Conservation (phyloP, 2,888 invertebrate genomes). For the Artemia sp. region DNA sequence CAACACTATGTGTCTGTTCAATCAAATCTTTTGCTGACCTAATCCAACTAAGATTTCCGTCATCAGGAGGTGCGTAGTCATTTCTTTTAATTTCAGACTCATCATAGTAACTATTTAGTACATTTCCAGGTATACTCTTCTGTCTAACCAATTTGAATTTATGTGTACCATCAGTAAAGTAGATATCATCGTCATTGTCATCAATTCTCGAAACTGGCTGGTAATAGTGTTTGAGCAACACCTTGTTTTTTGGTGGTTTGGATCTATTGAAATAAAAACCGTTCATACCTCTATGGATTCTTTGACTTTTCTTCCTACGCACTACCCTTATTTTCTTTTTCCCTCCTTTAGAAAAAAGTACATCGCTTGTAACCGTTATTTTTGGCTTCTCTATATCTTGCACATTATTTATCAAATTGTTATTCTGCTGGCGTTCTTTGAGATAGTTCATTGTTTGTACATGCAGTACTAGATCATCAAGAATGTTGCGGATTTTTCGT, state of each 20-base stretch:
- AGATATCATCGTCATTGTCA: background rate
- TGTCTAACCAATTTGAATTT: background rate
- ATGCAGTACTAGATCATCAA: conserved; percentile 22
- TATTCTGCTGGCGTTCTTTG: conserved; percentile 17
- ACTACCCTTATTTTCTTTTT: conserved; percentile 1
- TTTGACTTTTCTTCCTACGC: background rate
- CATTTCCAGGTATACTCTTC: background rate
- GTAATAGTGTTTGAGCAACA: conserved; percentile 13
- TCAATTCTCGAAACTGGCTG: conserved; percentile 10
- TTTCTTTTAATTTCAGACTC: background rate
- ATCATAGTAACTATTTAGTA: background rate
- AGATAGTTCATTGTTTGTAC: conserved; percentile 21
- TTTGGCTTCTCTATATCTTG: background rate
- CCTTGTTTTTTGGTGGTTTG: background rate
- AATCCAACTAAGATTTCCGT: background rate
- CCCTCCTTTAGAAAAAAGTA: background rate
- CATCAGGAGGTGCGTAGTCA: background rate
- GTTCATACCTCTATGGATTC: background rate
- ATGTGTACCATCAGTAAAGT: background rate
- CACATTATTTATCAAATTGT: too few relatives aligned
- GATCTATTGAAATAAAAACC: background rate
- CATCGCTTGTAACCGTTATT: background rate
- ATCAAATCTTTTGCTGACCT: background rate
- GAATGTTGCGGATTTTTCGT: conserved; percentile 19
- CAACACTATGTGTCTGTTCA: background rate